Evolutionary conservation across 92 coral and sea anemone genomes (phyloP).

Genomic region (Epizoanthus fatuus): DNA sequence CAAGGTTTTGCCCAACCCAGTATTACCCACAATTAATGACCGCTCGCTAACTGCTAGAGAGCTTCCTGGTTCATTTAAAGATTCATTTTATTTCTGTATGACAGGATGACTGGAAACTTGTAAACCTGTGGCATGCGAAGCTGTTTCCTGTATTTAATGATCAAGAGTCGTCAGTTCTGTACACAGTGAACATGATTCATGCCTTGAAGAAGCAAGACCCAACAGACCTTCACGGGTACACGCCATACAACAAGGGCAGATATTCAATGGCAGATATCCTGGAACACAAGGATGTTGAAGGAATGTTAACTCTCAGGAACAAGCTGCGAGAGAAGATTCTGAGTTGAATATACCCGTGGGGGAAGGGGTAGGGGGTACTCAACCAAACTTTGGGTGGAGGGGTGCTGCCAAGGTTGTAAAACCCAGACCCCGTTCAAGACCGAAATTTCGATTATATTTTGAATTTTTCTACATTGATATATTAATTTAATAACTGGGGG

Average conservation of each 20-base stretch:
- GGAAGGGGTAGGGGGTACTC: too few relatives aligned
- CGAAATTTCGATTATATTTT: too few relatives aligned
- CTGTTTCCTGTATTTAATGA: conserved; percentile 85
- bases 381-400: too few relatives aligned
- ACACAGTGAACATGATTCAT: conserved; percentile 76
- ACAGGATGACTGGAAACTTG: conserved; percentile 81
- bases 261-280: conserved; percentile 94
- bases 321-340: conserved; percentile 81
- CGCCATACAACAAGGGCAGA: conserved; percentile 20
- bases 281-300: conserved; percentile 79
- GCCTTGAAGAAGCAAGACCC: conserved; percentile 60
- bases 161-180: conserved; percentile 60
- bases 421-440: too few relatives aligned
- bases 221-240: conserved; percentile 40
- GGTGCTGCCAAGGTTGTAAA: too few relatives aligned
- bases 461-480: too few relatives aligned
- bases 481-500: too few relatives aligned
- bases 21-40: neutral
- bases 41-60: neutral
- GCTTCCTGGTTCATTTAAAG: neutral
- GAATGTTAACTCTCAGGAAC: conserved; percentile 82
- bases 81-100: conserved; percentile 36
- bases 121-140: conserved; percentile 91
- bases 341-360: neutral
- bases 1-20: too few relatives aligned